These are phyloP conservation scores for Epinotia demarniana DNA, from an alignment of 2,888 invertebrate species.

Conservation along the genomic window DNA sequence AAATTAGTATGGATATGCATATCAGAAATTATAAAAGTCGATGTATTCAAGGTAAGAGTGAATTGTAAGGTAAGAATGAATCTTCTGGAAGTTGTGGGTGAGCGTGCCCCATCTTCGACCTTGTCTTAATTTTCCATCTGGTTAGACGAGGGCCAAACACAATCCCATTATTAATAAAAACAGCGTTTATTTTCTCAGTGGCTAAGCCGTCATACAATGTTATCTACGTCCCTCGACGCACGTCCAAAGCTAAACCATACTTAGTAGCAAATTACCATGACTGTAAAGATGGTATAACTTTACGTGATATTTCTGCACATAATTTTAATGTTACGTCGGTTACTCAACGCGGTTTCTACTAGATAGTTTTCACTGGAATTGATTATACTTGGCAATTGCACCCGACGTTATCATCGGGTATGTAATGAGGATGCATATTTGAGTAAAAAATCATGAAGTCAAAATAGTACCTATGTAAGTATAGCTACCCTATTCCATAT, in stretches of 20 bases:
- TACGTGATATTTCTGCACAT: conserved; percentile 41
- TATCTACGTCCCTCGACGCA: conserved; percentile 6
- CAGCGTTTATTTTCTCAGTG: not conserved
- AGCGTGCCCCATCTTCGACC: too few relatives aligned
- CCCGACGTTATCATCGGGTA: not conserved
- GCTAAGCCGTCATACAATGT: conserved; percentile 7
- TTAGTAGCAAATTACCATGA: conserved; percentile 41
- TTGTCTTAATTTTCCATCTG: too few relatives aligned
- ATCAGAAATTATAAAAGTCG: too few relatives aligned
- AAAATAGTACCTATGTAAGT: too few relatives aligned
- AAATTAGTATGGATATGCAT: too few relatives aligned
- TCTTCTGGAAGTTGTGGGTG: too few relatives aligned
- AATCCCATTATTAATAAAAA: too few relatives aligned
- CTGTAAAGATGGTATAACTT: conserved; percentile 44
- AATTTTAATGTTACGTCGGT: conserved; percentile 27
- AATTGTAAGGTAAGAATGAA: too few relatives aligned
- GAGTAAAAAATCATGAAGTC: not conserved
- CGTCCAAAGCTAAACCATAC: conserved; percentile 34
- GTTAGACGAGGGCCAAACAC: too few relatives aligned
- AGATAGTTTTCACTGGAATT: conserved; percentile 15
- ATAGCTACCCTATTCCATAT: too few relatives aligned
- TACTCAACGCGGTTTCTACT: conserved; percentile 41
- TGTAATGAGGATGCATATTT: not conserved
- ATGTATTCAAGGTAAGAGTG: too few relatives aligned
- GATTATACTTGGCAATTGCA: conserved; percentile 9